Evolutionary conservation across 1,140 invertebrate genomes (phyloP).

Genomic region (Drosophila bipectinata): DNA sequence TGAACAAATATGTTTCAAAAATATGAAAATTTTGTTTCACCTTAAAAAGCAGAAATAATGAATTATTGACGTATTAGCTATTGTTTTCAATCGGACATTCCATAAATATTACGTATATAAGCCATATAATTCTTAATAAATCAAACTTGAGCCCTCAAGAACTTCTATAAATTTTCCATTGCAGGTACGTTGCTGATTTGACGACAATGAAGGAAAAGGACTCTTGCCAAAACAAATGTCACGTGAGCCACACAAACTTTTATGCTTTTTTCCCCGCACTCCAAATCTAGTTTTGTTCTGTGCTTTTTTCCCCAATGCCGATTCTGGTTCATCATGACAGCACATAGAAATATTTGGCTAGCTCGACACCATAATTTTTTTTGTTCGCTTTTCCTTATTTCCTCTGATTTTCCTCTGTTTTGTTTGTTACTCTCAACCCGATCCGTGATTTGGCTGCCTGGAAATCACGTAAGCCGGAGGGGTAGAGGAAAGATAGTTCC

Average conservation of each 20-base stretch:
- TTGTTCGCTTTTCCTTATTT: slow-evolving; percentile 18
- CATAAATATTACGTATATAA: neutral
- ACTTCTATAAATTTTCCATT: slow-evolving; percentile 40
- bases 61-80: neutral
- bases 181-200: slow-evolving; percentile 68
- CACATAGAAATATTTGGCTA: slow-evolving; percentile 60
- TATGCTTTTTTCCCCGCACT: neutral
- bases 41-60: neutral
- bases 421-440: slow-evolving; percentile 24
- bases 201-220: slow-evolving; percentile 40
- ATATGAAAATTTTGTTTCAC: neutral
- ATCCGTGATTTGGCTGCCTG: slow-evolving; percentile 42
- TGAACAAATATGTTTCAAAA: neutral
- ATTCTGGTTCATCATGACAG: slow-evolving; percentile 56
- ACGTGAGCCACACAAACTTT: slow-evolving; percentile 63
- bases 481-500: slow-evolving; percentile 14
- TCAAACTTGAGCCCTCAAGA: neutral
- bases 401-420: slow-evolving; percentile 5
- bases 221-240: slow-evolving; percentile 72
- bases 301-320: slow-evolving; percentile 16
- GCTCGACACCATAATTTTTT: slow-evolving; percentile 21
- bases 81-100: no score
- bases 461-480: slow-evolving; percentile 50
- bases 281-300: slow-evolving; percentile 16
- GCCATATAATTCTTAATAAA: neutral